Evolutionary conservation across 2,113 vertebrate species (phyloP).

Genomic region (Geothlypis trichas): DNA sequence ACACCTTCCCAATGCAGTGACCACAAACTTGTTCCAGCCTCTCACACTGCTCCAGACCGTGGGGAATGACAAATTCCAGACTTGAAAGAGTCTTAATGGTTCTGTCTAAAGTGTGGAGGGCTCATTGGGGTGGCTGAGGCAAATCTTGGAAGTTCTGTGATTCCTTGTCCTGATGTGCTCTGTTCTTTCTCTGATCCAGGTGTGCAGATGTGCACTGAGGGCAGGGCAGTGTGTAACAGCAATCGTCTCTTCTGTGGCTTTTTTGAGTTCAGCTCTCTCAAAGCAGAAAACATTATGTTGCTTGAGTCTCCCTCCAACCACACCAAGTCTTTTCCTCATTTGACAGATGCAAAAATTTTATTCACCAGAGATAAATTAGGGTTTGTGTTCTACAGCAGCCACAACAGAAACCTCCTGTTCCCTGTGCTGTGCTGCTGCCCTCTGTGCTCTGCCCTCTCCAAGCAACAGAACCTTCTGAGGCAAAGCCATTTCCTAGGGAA

Average conservation of each 20-base stretch:
- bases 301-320: background rate
- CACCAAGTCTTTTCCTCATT: background rate
- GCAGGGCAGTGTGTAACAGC: background rate
- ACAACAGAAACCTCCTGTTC: rapidly evolving
- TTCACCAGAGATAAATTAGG: background rate
- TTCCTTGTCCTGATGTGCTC: background rate
- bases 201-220: rapidly evolving
- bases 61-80: background rate
- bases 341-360: background rate
- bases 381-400: background rate
- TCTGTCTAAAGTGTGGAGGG: background rate
- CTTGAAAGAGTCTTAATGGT: background rate
- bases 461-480: background rate
- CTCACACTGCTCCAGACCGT: background rate
- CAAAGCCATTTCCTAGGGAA: background rate
- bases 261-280: background rate
- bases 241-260: background rate
- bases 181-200: background rate
- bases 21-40: background rate
- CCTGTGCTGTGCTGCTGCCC: background rate
- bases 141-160: background rate
- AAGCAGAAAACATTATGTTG: background rate
- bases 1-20: background rate
- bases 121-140: background rate
- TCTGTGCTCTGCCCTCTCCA: background rate